Evolutionary conservation across 2,797 vertebrate genomes (phyloP).

Genomic region (Coregonus ussuriensis): DNA sequence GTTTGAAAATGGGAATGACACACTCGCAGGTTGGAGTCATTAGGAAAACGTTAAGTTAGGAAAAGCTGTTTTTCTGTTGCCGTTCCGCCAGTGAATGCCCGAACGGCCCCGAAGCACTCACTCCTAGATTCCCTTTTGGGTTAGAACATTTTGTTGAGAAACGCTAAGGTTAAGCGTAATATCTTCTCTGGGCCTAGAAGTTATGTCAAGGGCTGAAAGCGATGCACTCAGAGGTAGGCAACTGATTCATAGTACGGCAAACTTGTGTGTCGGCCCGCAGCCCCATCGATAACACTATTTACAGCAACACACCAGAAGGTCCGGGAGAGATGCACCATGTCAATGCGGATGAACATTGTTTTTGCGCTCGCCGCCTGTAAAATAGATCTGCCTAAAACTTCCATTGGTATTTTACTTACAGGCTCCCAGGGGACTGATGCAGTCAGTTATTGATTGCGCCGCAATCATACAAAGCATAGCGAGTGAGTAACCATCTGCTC

Average conservation of each 20-base stretch:
- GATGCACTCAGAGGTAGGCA: conserved; percentile 27
- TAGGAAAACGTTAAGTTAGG: no score
- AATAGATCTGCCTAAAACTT: conserved; percentile 16
- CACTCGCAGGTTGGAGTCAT: no score
- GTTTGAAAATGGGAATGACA: no score
- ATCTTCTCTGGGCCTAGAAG: conserved; percentile 36
- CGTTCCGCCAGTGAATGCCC: not conserved
- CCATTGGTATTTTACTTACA: conserved; percentile 58
- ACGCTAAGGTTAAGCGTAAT: conserved; percentile 31
- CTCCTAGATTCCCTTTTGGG: conserved; percentile 18
- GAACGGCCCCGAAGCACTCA: not conserved
- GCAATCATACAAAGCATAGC: conserved; percentile 58
- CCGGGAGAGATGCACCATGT: conserved; percentile 25
- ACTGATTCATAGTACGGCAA: conserved; percentile 18
- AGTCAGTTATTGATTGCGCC: conserved; percentile 62
- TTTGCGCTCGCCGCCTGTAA: not conserved
- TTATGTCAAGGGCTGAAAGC: conserved; percentile 23
- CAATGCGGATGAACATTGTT: not conserved
- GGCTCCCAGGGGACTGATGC: conserved; percentile 51
- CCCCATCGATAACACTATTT: conserved; percentile 30
- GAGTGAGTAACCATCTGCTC: conserved; percentile 53
- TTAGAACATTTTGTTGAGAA: conserved; percentile 40
- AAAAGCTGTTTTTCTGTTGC: no score
- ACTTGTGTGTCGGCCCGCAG: conserved; percentile 1
- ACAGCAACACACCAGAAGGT: conserved; percentile 14